Base-by-base conservation (phyloP, 2,113 vertebrate genomes). In the Anoura caudifer region DNA sequence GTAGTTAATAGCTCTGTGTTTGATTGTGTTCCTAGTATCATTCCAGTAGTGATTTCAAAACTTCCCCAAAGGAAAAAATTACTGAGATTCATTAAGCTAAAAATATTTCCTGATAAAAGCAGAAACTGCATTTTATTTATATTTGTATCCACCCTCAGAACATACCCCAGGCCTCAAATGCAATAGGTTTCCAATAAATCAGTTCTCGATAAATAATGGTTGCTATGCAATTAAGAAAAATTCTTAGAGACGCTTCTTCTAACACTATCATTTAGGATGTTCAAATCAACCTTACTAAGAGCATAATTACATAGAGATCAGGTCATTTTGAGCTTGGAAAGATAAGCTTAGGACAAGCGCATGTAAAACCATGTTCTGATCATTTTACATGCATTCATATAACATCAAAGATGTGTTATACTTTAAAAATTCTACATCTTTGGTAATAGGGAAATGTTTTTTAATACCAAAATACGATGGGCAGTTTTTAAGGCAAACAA, bases 141-240 rank as follows among this genome's bases (percentile, higher is more conserved):
- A 92, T 95, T 95, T 95, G 33, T 87, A 94, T 77, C 79, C 31
- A 85, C 81, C 67, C n/a, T 33, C 73, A 84, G 54, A 96, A 84
- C 59, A 61, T 88, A 92, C 77, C 22, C 24, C 41, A 50, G 79
- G 86, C 12, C 26, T 89, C 69, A 94, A 90, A 79, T 38, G 31
- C 69, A 95, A 83, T 61, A 81, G 38, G 38, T 94, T 92, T 92
- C 70, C 28, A 67, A 95, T 96, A 96, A 98, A 94, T 90, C 90
- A 92, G 43, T 94, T 95, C 90, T 92, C 81, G 85, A 72, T 59
- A 76, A 97, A 94, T 84, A 96, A 95, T 83, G 76, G 84, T 92
- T 17, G 6, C 81, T 94, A 96, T 94, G 93, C n/a, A 97, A 95
- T 96, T 96, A 96, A 91, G 63, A 96, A 72, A 75, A 96, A 94